Conservation (phyloP, 2,797 vertebrate species). For the Enteromius unitaeniatus region DNA sequence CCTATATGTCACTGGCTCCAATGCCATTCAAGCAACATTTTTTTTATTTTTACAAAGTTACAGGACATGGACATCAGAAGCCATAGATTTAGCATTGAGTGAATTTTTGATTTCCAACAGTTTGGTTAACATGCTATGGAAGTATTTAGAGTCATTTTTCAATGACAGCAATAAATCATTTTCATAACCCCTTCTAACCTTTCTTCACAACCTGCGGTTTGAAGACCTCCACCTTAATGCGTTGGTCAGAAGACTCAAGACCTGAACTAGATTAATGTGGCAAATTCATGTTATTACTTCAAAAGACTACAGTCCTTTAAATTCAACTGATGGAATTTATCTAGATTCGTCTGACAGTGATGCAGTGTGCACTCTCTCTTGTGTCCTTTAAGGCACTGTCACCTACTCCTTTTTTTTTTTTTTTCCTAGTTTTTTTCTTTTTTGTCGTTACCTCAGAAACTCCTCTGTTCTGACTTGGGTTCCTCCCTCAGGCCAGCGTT, state of each 20-base stretch:
- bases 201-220: background rate
- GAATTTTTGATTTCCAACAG: background rate
- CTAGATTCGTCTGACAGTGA: conserved; percentile 38
- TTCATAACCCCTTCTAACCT: conserved; percentile 4
- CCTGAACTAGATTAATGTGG: conserved; percentile 3
- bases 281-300: conserved; percentile 23
- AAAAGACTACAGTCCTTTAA: conserved; percentile 24
- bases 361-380: conserved; percentile 10
- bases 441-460: background rate
- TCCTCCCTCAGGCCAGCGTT: background rate
- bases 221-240: background rate
- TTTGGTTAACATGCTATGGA: background rate
- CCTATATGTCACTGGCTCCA: background rate
- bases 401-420: background rate
- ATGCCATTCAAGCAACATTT: background rate
- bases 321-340: conserved; percentile 34
- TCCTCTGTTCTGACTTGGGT: background rate
- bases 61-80: background rate
- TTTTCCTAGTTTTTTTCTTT: background rate
- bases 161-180: conserved; percentile 5
- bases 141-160: conserved; percentile 2
- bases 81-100: conserved; percentile 9
- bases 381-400: conserved; percentile 7
- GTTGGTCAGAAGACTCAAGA: background rate
- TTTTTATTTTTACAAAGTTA: background rate